Base-by-base conservation (phyloP, 2,113 vertebrate genomes). In the Equus przewalskii region DNA sequence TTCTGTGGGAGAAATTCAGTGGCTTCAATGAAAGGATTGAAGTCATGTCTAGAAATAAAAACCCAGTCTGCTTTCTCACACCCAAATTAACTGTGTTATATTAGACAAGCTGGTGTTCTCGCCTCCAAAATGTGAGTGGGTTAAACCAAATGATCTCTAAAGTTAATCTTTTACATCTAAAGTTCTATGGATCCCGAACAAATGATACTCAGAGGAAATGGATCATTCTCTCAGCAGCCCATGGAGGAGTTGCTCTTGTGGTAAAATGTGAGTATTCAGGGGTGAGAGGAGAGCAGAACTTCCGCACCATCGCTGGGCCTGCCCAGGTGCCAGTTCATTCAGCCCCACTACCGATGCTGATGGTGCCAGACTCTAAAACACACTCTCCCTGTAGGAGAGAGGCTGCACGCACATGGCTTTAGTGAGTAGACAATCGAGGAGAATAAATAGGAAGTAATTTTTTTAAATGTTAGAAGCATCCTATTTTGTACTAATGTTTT, bases 271-370 rank as follows among this genome's bases (percentile, higher is more conserved):
- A 83, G 28, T 36, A 13, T 18, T 26, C 7, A 7, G 21, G 12
- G 19, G 28, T 21, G 54, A 36, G 7, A 44, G 26, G 36, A 22
- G 7, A 21, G 11, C 78, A 49, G 26, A 3, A 4, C 1, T 6
- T 33, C 41, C 62, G 46, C 36, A 33, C 5, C 16, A 46, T 14
- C 7, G 0, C 41, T n/a, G 30, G 60, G 7, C 58, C 90, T 70
- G 4, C 81, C 65, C 6, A 24, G 15, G 9, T 4, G n/a, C 70
- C 12, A 1, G 54, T 28, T 13, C 58, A 36, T 30, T 93, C 5
- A 13, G 54, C 18, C 73, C n/a, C 21, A 24, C 0, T 46, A 19
- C 6, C 3, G 7, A 49, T 3, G 22, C 1, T 28, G 33, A 46
- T 10, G 16, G 13, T 46, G 7, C 15, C 24, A 3, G 14, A 36